These are phyloP conservation scores for Misgurnus mizolepis DNA, from an alignment of 2,113 vertebrate genomes.

Conservation along the genomic window DNA sequence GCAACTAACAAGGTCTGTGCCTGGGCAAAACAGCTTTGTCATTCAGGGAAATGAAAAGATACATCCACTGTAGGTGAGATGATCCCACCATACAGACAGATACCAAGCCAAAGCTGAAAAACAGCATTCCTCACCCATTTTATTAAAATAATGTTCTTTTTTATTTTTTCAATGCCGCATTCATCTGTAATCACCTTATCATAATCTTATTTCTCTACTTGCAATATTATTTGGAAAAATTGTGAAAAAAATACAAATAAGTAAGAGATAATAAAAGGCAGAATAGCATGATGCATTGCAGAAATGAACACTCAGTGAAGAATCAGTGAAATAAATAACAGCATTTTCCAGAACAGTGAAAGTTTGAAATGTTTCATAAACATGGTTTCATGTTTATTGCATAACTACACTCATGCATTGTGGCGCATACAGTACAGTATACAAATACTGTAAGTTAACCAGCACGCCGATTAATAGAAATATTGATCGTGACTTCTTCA, in stretches of 20 bases:
- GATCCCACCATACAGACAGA: conserved; percentile 33
- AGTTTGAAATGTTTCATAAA: no score
- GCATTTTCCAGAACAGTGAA: no score
- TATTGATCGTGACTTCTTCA: conserved; percentile 65
- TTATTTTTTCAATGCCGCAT: background rate
- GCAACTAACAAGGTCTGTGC: conserved; percentile 44
- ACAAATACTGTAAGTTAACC: conserved; percentile 49
- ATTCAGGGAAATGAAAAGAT: conserved; percentile 51
- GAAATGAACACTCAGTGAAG: conserved; percentile 47
- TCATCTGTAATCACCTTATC: conserved; percentile 39
- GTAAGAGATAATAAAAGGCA: conserved; percentile 2
- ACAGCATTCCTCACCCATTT: conserved; percentile 17
- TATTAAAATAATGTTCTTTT: conserved; percentile 8
- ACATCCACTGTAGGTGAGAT: conserved; percentile 50
- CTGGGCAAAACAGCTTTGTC: conserved; percentile 55
- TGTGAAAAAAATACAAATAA: conserved; percentile 24
- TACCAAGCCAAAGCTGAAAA: background rate
- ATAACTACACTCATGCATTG: conserved; percentile 53
- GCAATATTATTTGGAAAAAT: conserved; percentile 16
- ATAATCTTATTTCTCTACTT: conserved; percentile 36
- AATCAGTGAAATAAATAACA: conserved; percentile 59
- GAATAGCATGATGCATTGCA: background rate
- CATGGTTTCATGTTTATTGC: background rate
- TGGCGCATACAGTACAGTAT: background rate
- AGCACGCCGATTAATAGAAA: conserved; percentile 71